These are phyloP conservation scores for Callipepla squamata DNA, from an alignment of 2,113 vertebrate species.

Conservation along the genomic window DNA sequence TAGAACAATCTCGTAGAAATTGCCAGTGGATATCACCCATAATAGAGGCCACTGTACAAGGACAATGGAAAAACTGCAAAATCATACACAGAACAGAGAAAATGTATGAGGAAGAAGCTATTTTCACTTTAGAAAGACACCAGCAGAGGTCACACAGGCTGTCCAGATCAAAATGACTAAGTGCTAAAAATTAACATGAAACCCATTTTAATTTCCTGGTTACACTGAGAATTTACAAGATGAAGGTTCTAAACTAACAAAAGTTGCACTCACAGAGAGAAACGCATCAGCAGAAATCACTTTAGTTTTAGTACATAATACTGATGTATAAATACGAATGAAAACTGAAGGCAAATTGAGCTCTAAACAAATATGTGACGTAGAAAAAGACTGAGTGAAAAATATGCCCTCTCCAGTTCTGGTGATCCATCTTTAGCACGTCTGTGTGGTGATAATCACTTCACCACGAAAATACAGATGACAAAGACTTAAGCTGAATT, in stretches of 20 bases:
- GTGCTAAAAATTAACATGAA: neutral
- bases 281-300: neutral
- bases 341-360: neutral
- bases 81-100: neutral
- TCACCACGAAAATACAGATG: neutral
- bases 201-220: neutral
- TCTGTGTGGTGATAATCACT: neutral
- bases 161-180: fast-evolving
- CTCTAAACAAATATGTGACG: neutral
- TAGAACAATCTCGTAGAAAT: neutral
- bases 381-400: neutral
- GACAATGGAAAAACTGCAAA: neutral
- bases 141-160: neutral
- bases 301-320: neutral
- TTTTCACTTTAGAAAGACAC: neutral
- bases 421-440: neutral
- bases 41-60: neutral
- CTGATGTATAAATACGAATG: neutral
- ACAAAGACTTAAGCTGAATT: neutral
- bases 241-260: neutral
- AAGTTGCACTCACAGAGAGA: neutral
- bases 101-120: neutral
- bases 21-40: neutral
- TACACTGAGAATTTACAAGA: neutral
- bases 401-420: neutral